Base-by-base conservation (phyloP, 1,140 invertebrate species). In the Drosophila bocqueti region DNA sequence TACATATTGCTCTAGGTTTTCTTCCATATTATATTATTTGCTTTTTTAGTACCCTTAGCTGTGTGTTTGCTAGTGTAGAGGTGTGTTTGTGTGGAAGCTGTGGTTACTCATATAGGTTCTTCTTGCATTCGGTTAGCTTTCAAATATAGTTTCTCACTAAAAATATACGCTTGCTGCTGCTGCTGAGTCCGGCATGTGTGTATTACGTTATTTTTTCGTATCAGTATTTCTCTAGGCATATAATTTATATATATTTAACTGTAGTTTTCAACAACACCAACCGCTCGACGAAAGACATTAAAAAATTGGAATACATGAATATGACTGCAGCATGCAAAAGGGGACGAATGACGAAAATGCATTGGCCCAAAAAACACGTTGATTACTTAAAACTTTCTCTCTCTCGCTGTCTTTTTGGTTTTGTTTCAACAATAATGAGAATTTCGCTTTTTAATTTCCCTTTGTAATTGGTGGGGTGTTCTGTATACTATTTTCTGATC, bases 381-480 rank as follows among this genome's bases (percentile, higher is more conserved):
- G 62, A 72, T 63, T 66, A 52, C 42, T 76, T 76, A 47, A 75
- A 64, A 67, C 45, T 46, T 43, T 75, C 58, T 65, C 34, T 21
- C 31, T 38, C 31, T 40, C 54, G 58, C 34, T 55, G 34, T 38
- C 13, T 21, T 7, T 21, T 34, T 49, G 49, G 9, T 7, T 36
- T 34, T 49, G 49, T 26, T 69, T 75, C 61, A 79, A 75, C 75
- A 77, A 80, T 78, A 83, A 59, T 83, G 81, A 83, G 85, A 84
- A 84, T 89, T 87, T 86, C 42, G 46, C 60, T 49, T 49, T 49
- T 49, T 26, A 47, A 64, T 82, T 81, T 64, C 18, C 8, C 62
- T 79, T 80, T 83, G 58, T 77, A 69, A 76, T 89, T 90, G 85
- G 85, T 89, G 85, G 86, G 86, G 86, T 89, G 81, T 90, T 82